Evolutionary conservation across 2,113 vertebrate species (phyloP).

Genomic region (Chlorodrepanis virens): DNA sequence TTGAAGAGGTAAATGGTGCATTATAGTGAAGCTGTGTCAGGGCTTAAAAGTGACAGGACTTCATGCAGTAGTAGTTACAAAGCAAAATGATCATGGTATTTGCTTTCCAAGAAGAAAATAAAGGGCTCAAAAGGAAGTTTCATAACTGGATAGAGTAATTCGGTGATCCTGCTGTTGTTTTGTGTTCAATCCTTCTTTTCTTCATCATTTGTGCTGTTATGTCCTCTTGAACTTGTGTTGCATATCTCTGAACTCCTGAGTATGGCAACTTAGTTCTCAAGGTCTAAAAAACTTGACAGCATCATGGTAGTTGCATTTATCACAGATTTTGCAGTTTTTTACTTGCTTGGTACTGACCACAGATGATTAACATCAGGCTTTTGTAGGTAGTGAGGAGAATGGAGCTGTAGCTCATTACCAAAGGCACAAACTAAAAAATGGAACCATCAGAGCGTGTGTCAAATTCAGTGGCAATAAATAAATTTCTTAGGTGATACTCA

Average conservation of each 20-base stretch:
- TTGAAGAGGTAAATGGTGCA: constrained; percentile 84
- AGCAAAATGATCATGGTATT: background rate
- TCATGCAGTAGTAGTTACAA: background rate
- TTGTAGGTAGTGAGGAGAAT: background rate
- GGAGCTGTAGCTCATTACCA: background rate
- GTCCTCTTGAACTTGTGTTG: background rate
- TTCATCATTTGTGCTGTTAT: background rate
- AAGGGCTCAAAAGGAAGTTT: background rate
- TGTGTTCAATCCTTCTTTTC: background rate
- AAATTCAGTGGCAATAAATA: background rate
- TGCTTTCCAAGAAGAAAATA: background rate
- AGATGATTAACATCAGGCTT: background rate
- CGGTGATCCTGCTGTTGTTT: background rate
- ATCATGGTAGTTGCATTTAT: background rate
- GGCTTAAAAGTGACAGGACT: background rate
- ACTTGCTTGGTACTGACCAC: background rate
- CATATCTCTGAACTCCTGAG: background rate
- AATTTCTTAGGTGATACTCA: background rate
- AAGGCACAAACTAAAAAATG: background rate
- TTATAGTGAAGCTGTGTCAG: background rate
- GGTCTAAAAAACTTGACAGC: background rate
- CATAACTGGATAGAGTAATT: background rate
- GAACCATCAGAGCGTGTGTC: background rate
- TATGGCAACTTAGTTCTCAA: background rate
- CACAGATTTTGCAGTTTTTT: background rate